phyloP scores from a whole-genome alignment of 1,140 invertebrate genomes.

The Bombus breviceps region DNA sequence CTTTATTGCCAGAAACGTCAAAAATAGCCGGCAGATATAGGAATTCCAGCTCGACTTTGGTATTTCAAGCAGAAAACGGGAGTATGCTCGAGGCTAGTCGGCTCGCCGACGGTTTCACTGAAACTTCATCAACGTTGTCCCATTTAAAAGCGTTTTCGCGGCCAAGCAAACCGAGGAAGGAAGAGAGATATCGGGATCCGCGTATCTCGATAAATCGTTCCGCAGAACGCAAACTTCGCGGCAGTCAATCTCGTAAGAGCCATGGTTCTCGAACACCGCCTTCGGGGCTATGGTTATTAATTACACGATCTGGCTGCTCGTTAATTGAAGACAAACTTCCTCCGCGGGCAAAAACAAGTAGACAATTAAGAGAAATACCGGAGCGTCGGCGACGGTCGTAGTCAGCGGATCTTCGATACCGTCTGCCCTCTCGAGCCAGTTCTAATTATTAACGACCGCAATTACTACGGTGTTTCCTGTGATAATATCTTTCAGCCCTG shows the following conservation, averaged over 20 bases:
- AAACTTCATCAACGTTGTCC: slow-evolving; percentile 35
- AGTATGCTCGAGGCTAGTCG: too few species aligned
- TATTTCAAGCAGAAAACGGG: not conserved
- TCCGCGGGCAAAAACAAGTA: slow-evolving; percentile 33
- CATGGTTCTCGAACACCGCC: not conserved
- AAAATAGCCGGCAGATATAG: slow-evolving; percentile 9
- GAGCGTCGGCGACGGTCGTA: not conserved
- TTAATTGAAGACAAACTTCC: slow-evolving; percentile 62
- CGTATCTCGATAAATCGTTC: slow-evolving; percentile 6
- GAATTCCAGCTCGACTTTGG: not conserved
- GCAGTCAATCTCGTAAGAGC: slow-evolving; percentile 16
- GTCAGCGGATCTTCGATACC: slow-evolving; percentile 42
- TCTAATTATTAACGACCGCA: slow-evolving; percentile 62
- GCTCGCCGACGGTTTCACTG: too few species aligned
- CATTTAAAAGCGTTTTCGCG: slow-evolving; percentile 8
- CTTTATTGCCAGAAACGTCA: not conserved
- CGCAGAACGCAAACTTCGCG: not conserved
- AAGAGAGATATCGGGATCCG: too few species aligned
- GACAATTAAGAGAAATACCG: slow-evolving; percentile 47
- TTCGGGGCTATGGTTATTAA: slow-evolving; percentile 51
- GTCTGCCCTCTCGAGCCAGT: slow-evolving; percentile 18
- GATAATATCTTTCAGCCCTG: slow-evolving; percentile 53
- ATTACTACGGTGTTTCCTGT: slow-evolving; percentile 60
- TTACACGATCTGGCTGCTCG: slow-evolving; percentile 38
- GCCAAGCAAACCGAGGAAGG: not conserved